A percentile compares a stretch with the other conserved stretches of the same genome.
These are phyloP conservation scores for Rhopalosiphum nymphaeae DNA, from an alignment of 2,888 invertebrate species.

Conservation along the genomic window DNA sequence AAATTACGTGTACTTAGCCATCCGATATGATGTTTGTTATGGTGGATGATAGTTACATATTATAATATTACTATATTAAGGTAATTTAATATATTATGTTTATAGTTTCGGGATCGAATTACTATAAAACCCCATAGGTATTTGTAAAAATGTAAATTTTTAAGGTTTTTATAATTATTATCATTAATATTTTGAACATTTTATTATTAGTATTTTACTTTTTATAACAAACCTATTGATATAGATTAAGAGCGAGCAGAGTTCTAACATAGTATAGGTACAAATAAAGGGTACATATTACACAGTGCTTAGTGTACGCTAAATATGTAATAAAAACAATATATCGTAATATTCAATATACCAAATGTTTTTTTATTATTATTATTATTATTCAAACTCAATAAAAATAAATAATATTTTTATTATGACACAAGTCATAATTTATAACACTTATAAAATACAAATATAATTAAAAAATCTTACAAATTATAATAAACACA, in stretches of 20 bases:
- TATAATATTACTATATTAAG: too few species aligned
- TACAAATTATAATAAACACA: slow-evolving; percentile 45
- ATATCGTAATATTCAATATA: neutral
- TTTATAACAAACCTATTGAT: neutral
- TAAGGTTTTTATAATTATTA: neutral
- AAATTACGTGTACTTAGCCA: too few species aligned
- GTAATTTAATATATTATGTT: too few species aligned
- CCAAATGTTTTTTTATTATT: neutral
- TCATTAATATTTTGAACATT: neutral
- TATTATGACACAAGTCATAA: slow-evolving; percentile 38
- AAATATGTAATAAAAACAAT: neutral
- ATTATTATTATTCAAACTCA: neutral
- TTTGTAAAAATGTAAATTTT: too few species aligned
- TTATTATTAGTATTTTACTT: neutral
- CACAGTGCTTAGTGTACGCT: neutral
- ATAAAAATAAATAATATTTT: slow-evolving; percentile 47
- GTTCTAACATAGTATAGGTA: neutral
- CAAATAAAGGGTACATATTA: neutral
- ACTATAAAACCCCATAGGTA: too few species aligned
- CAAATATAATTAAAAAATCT: slow-evolving; percentile 30
- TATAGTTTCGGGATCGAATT: too few species aligned
- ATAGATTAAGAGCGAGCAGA: neutral
- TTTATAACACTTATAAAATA: slow-evolving; percentile 38
- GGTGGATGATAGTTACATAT: too few species aligned
- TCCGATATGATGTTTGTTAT: too few species aligned